phyloP scores from a whole-genome alignment of 2,113 vertebrate species.

The Bothrops jararaca region DNA sequence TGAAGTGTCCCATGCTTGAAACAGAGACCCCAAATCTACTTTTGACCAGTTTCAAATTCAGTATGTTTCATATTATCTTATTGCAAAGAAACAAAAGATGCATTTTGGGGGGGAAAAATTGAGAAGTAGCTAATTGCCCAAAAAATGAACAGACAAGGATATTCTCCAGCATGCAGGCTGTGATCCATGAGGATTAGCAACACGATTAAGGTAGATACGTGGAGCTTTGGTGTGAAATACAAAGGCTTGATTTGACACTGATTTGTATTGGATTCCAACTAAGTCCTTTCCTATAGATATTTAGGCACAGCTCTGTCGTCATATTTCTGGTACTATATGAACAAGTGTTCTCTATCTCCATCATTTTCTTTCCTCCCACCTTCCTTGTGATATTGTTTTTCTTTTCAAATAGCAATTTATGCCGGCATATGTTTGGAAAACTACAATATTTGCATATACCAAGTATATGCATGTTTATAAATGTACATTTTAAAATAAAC shows the following conservation, averaged over 20 bases:
- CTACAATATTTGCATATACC: background rate
- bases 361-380: background rate
- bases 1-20: background rate
- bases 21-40: background rate
- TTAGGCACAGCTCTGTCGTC: background rate
- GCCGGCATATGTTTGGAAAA: background rate
- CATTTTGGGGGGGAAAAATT: background rate
- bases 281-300: background rate
- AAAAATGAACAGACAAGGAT: background rate
- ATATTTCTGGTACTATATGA: background rate
- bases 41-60: background rate
- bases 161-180: background rate
- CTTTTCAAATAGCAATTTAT: background rate
- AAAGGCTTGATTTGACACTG: background rate
- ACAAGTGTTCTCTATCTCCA: background rate
- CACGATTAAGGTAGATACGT: background rate
- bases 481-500: background rate
- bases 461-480: background rate
- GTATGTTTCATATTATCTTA: background rate
- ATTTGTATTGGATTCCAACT: background rate
- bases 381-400: background rate
- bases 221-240: background rate
- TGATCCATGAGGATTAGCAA: background rate
- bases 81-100: background rate
- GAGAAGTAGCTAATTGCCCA: background rate